Evolutionary conservation across 2,888 invertebrate genomes (phyloP).

Genomic region (Caenorhabditis zanzibari): DNA sequence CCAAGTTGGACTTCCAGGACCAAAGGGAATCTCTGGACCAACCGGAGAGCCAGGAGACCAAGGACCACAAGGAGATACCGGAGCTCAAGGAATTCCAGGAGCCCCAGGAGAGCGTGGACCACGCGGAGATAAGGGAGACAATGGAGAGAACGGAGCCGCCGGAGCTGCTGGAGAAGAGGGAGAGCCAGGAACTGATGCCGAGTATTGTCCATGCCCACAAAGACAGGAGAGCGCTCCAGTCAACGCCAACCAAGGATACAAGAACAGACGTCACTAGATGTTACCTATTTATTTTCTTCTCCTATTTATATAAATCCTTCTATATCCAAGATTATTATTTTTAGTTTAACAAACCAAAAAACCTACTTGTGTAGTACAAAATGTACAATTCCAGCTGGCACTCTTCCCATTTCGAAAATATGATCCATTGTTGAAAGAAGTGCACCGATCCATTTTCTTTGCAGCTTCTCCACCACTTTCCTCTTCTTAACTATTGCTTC

Average conservation of each 20-base stretch:
- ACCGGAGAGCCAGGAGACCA: conserved; percentile 71
- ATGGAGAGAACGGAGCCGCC: conserved; percentile 72
- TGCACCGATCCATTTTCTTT: conserved; percentile 37
- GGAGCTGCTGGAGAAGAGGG: conserved; percentile 77
- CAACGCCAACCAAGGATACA: conserved; percentile 59
- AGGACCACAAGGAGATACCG: conserved; percentile 73
- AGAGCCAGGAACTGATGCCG: conserved; percentile 78
- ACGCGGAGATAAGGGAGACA: conserved; percentile 75
- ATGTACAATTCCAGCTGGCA: conserved; percentile 41
- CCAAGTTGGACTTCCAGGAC: conserved; percentile 77
- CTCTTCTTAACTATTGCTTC: conserved; percentile 49
- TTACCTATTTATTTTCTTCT: conserved; percentile 34
- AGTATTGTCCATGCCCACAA: conserved; percentile 74
- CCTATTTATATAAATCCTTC: conserved; percentile 40
- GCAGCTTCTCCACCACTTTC: conserved; percentile 37
- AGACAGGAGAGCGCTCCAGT: conserved; percentile 62
- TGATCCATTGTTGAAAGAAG: conserved; percentile 57
- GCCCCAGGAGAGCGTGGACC: conserved; percentile 79
- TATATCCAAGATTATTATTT: conserved; percentile 1
- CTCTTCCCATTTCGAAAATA: conserved; percentile 57
- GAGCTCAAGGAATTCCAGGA: conserved; percentile 73
- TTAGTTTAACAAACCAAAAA: not conserved
- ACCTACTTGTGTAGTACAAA: conserved; percentile 64
- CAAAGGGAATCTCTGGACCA: conserved; percentile 73
- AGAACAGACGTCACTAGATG: conserved; percentile 62